Conservation (phyloP, 2,797 vertebrate genomes). For the Leucoraja ocellata region DNA sequence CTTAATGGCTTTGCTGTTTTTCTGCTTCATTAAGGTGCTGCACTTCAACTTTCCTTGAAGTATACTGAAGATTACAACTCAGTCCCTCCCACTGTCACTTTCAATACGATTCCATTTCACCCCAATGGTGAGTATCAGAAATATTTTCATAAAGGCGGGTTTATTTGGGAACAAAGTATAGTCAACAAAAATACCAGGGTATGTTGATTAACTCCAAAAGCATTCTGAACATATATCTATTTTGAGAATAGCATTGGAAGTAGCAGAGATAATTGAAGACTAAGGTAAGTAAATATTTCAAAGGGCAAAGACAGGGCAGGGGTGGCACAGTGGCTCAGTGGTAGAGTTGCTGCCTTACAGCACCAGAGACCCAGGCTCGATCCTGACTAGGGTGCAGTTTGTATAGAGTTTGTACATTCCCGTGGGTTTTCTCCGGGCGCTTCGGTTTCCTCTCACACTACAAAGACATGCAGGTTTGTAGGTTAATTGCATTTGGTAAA, state of each 20-base stretch:
- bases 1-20: background rate
- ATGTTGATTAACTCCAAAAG: background rate
- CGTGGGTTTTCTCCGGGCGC: no score
- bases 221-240: background rate
- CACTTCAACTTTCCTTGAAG: constrained; percentile 47
- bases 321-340: no score
- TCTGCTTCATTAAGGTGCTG: constrained; percentile 44
- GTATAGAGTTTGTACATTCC: no score
- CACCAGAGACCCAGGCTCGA: no score
- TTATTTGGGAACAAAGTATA: background rate
- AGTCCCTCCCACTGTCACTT: constrained; percentile 49
- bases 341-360: no score
- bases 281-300: background rate
- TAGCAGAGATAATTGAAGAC: background rate
- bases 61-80: constrained; percentile 50
- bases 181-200: background rate
- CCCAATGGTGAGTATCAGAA: constrained; percentile 54
- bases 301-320: no score
- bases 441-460: no score
- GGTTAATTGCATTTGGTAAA: no score
- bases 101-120: constrained; percentile 55
- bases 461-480: no score
- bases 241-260: constrained; percentile 11
- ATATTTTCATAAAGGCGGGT: constrained; percentile 13
- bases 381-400: no score